Base-by-base conservation (phyloP, 2,797 vertebrate species). In the Coluber constrictor region DNA sequence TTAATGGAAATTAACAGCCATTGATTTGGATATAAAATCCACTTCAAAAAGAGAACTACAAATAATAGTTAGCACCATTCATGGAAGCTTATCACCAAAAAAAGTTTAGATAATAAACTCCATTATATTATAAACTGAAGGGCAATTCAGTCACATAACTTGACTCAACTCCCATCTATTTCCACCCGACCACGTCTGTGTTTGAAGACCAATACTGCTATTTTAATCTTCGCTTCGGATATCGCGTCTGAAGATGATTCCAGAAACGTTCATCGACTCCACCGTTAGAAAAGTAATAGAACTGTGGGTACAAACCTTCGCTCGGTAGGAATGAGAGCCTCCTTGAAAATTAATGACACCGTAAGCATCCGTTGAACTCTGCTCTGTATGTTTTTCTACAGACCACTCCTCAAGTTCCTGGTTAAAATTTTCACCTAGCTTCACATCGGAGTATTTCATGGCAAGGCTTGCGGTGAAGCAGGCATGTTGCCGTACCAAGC, bases 291-390 rank as follows among this genome's bases (percentile, higher is more conserved):
- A 83, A 55, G 55, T 79, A 70, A 91, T 54, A 61, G 43, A 27
- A 93, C 15, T 29, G 61, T 89, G 94, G 32, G 93, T 90, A 96
- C 94, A 56, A 97, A 99, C 99, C 99, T 99, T 99, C 97, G 99
- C 98, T 97, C 99, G 98, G 97, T 99, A 99, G 10, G 99, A 99
- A 98, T 99, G 99, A 95, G 99, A 99, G 95, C 99, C 99, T 95
- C 99, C 99, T 98, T 99, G 99, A 96, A 99, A 99, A 97, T 99
- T 99, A 98, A 99, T 98, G 97, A 99, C 98, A 93, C 99, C 99
- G 8, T 99, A 99, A 96, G 99, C 98, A 95, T 99, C 99, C 54
- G 99, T 99, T 96, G 99, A 98, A 96, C 98, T 98, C 94, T 98
- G 98, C 96, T 99, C 98, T n/a, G 99, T 99, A 97, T 99, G 99